Evolutionary conservation across 2,797 vertebrate species (phyloP), one percentile per base, ranked within the genome.

Genomic region (Bryconaethiops microstoma): DNA sequence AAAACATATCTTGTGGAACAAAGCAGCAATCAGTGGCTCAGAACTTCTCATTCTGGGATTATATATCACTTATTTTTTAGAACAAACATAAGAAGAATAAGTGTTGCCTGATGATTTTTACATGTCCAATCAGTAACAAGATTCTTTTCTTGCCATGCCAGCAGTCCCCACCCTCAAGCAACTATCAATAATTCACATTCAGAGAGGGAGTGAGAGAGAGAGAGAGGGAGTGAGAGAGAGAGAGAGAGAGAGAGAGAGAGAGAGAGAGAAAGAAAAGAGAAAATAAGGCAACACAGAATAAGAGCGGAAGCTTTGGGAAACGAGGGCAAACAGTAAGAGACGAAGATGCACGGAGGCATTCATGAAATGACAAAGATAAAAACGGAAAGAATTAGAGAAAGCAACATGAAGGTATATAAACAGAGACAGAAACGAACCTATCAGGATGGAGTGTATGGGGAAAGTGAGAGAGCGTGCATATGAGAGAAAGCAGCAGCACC

Each of bases 401-500:
- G 59, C 7, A 35, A 48, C 29, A 14, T 70, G 80, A 63, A 86
- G 64, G 67, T 75, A 69, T 29, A 52, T 77, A 39, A 80, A 82
- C 52, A 79, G 48, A 67, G 48, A 67, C 39, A 71, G 72, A 87
- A 80, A 70, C 80, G 21, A 82, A 59, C 69, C 48, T 10, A 71
- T 72, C 42, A 50, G 76, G 55, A 67, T 77, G 68, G 67, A 65
- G 70, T 40, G 74, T 67, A 64, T 57, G 52, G 83, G 83, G 95
- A 91, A 86, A 90, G 52, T 63, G 83, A 82, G 95, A 91, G 86
- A 90, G 45, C 42, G 45, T 23, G 60, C 54, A 75, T 29, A 64
- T 35, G 91, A 91, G 90, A 91, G 65, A 59, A 75, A 74, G 91
- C 93, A 95, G 92, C 91, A 94, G 90, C 90, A 93, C 77, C 78